A percentile compares a stretch with the other conserved stretches of the same genome.
Conservation (phyloP, 2,113 vertebrate species). For the Lepisosteus osseus region DNA sequence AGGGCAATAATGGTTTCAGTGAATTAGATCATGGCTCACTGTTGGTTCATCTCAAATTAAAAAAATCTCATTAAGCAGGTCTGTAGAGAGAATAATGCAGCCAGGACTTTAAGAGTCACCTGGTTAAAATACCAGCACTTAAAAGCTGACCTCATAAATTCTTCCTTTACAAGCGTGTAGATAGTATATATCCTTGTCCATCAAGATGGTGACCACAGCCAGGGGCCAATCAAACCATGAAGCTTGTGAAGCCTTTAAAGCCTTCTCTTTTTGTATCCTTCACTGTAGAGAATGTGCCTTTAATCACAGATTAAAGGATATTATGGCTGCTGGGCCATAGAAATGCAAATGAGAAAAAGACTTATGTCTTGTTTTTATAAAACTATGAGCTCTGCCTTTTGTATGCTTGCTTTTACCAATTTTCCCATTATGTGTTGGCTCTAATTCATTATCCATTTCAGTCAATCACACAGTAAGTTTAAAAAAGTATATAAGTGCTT, state of each 20-base stretch:
- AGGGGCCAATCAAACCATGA: slow-evolving; percentile 2
- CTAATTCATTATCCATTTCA: too few relatives aligned
- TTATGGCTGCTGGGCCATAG: background rate
- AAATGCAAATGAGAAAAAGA: too few relatives aligned
- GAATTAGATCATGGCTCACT: too few relatives aligned
- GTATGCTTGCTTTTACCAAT: too few relatives aligned
- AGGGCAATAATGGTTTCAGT: too few relatives aligned
- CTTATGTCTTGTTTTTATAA: too few relatives aligned
- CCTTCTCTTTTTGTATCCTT: background rate
- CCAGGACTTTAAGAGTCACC: slow-evolving; percentile 26
- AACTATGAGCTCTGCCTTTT: too few relatives aligned
- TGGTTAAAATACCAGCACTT: slow-evolving; percentile 38
- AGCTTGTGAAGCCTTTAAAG: slow-evolving; percentile 11
- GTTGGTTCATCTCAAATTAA: too few relatives aligned
- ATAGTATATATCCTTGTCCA: slow-evolving; percentile 31
- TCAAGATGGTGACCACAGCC: slow-evolving; percentile 17
- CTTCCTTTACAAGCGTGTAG: slow-evolving; percentile 45
- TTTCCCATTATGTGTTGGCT: too few relatives aligned
- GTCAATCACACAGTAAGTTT: too few relatives aligned
- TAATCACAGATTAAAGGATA: background rate
- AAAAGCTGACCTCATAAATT: slow-evolving; percentile 43
- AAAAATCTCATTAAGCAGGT: slow-evolving; percentile 18
- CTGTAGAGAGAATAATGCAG: slow-evolving; percentile 27
- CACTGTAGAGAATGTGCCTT: background rate
- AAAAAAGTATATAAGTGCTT: too few relatives aligned